Conservation (phyloP, 2,888 invertebrate species). For the Pristionchus maxplancki region DNA sequence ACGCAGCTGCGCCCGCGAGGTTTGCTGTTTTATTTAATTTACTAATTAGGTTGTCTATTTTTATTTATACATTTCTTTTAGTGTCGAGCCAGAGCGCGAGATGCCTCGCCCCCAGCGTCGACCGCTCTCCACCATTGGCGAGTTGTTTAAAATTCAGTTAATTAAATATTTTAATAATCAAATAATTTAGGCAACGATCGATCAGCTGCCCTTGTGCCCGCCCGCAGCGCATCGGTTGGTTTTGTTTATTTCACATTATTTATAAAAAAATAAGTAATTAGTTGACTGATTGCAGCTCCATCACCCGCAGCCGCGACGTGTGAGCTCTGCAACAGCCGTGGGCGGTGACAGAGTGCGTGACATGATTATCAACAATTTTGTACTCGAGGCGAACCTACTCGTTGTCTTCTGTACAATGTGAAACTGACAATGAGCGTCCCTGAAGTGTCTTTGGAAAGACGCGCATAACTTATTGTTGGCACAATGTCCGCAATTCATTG, state of each 20-base stretch:
- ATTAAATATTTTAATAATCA: background rate
- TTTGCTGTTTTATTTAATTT: background rate
- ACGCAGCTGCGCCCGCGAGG: background rate
- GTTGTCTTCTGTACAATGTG: too few relatives aligned
- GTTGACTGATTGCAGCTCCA: background rate
- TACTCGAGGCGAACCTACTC: too few relatives aligned
- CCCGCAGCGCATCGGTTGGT: background rate
- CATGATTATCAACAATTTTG: too few relatives aligned
- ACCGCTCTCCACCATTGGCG: slow-evolving; percentile 23
- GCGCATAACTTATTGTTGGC: too few relatives aligned
- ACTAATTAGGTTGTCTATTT: background rate
- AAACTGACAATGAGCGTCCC: too few relatives aligned
- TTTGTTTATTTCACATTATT: background rate
- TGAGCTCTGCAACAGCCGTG: background rate
- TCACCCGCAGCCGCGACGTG: background rate
- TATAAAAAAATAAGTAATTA: background rate
- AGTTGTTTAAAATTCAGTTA: background rate
- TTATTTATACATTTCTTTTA: background rate
- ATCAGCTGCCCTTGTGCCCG: background rate
- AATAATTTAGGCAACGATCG: background rate
- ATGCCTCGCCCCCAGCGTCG: background rate
- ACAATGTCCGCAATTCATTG: too few relatives aligned
- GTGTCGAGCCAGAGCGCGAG: background rate
- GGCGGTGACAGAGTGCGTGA: background rate
- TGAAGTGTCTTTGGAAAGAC: too few relatives aligned